These are phyloP conservation scores for Zaprionus nigranus DNA, from an alignment of 1,140 invertebrate genomes.

Conservation along the genomic window DNA sequence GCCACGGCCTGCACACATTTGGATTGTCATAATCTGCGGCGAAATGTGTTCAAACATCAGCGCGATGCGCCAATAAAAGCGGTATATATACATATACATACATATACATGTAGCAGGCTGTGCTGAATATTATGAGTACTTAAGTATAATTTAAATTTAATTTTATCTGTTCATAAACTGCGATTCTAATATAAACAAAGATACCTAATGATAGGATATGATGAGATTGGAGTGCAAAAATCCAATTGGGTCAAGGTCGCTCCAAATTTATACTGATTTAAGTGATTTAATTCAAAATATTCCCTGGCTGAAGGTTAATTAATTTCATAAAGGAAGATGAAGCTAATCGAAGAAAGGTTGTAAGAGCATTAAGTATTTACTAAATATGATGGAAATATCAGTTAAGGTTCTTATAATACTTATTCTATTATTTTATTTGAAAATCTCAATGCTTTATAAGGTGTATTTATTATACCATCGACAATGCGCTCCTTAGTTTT, in stretches of 20 bases:
- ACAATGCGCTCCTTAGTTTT: slow-evolving; percentile 79
- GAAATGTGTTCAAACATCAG: slow-evolving; percentile 57
- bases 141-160: slow-evolving; percentile 54
- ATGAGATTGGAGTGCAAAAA: background rate
- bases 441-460: background rate
- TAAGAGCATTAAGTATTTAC: too few species aligned
- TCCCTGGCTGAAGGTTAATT: too few species aligned
- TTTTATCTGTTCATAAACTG: slow-evolving; percentile 54
- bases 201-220: slow-evolving; percentile 7
- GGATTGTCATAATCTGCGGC: slow-evolving; percentile 65
- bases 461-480: slow-evolving; percentile 81
- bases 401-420: too few species aligned
- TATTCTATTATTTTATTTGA: too few species aligned
- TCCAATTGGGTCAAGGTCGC: slow-evolving; percentile 40
- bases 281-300: background rate
- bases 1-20: slow-evolving; percentile 43
- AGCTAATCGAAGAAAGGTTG: too few species aligned
- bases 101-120: slow-evolving; percentile 12
- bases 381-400: too few species aligned
- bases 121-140: slow-evolving; percentile 52
- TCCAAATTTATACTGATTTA: background rate
- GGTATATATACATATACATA: slow-evolving; percentile 49
- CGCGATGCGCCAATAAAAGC: slow-evolving; percentile 59
- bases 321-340: too few species aligned
- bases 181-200: slow-evolving; percentile 15